A percentile compares a stretch with the other conserved stretches of the same genome.
Conservation (phyloP, 2,113 vertebrate genomes). For the Haliaeetus leucogaster region DNA sequence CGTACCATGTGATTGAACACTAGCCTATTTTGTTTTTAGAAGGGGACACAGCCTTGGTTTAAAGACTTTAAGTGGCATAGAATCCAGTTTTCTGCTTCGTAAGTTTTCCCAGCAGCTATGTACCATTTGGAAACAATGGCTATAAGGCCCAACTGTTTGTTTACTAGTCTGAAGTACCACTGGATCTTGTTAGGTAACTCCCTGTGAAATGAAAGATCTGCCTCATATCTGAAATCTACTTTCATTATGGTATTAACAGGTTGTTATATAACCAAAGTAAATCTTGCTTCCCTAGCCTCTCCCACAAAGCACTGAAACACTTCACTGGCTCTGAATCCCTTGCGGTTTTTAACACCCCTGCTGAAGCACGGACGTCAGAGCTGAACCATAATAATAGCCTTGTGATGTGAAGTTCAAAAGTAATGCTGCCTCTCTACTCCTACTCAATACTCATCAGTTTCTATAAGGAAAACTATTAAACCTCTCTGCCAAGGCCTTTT, state of each 20-base stretch:
- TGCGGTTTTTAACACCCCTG: slow-evolving; percentile 30
- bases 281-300: slow-evolving; percentile 2
- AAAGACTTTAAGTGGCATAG: neutral
- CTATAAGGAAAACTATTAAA: neutral
- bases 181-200: neutral
- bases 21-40: neutral
- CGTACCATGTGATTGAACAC: neutral
- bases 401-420: slow-evolving; percentile 4
- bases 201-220: neutral
- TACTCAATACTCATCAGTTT: neutral
- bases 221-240: neutral
- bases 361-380: slow-evolving; percentile 24
- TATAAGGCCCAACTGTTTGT: neutral
- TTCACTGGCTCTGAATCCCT: slow-evolving; percentile 20
- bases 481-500: neutral
- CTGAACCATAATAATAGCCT: slow-evolving; percentile 35
- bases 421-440: slow-evolving; percentile 9
- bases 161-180: neutral
- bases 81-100: neutral
- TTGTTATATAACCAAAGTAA: neutral
- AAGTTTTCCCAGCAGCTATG: neutral
- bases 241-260: neutral
- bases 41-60: neutral
- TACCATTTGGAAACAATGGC: neutral
- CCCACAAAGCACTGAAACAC: neutral